These are phyloP conservation scores for Anodontia alba DNA, from an alignment of 2,888 invertebrate genomes.

Conservation along the genomic window DNA sequence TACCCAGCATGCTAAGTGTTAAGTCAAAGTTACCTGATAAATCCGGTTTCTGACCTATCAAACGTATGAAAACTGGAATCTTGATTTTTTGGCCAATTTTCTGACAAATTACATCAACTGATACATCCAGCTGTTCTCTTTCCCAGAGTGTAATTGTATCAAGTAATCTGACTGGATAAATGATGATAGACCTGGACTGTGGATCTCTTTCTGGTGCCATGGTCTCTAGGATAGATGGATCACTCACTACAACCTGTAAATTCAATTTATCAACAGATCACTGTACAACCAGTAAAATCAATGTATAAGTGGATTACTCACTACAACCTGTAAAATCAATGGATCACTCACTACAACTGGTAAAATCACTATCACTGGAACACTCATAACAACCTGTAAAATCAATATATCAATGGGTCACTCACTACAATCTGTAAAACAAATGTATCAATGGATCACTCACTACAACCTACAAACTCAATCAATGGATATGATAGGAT, in stretches of 20 bases:
- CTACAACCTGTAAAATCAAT: background rate
- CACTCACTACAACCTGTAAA: slow-evolving; percentile 76
- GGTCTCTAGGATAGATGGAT: slow-evolving; percentile 74
- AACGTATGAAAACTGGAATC: slow-evolving; percentile 76
- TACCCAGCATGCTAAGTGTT: no score
- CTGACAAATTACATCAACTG: slow-evolving; percentile 72
- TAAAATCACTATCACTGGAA: background rate
- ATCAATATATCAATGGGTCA: no score
- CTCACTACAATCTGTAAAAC: no score
- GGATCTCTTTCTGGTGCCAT: slow-evolving; percentile 72
- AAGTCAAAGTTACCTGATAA: slow-evolving; percentile 70
- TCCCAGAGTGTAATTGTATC: slow-evolving; percentile 78
- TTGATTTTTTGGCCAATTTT: slow-evolving; percentile 78
- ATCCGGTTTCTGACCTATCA: slow-evolving; percentile 78
- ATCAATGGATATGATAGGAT: no score
- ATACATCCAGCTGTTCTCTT: slow-evolving; percentile 74
- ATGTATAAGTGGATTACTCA: background rate
- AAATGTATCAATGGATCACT: no score
- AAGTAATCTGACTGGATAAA: slow-evolving; percentile 78
- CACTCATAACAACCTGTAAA: no score
- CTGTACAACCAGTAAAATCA: slow-evolving; percentile 2
- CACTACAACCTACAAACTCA: no score
- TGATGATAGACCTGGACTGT: slow-evolving; percentile 68
- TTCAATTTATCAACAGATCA: slow-evolving; percentile 4
- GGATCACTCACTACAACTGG: background rate